A percentile compares a stretch with the other conserved stretches of the same genome.
Evolutionary conservation across 2,113 vertebrate genomes (phyloP).

Genomic region (Cyanoderma ruficeps): DNA sequence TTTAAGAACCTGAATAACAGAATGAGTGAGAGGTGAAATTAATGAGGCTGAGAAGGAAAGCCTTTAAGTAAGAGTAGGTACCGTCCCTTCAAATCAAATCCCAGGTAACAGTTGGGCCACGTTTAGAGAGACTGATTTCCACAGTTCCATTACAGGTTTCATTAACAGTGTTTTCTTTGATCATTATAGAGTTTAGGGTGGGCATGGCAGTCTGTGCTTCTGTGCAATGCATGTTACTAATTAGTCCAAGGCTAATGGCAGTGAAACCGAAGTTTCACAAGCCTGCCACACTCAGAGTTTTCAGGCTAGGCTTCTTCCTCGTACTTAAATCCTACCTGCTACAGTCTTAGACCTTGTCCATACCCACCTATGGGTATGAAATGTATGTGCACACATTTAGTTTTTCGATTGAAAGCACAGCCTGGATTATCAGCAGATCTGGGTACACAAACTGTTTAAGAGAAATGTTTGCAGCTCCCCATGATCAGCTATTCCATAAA

Average conservation of each 20-base stretch:
- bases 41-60: background rate
- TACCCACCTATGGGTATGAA: rapidly evolving
- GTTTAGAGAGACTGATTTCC: background rate
- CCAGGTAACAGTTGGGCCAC: background rate
- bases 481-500: background rate
- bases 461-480: background rate
- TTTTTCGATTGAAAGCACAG: background rate
- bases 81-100: background rate
- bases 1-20: background rate
- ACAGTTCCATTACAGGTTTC: background rate
- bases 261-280: background rate
- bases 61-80: background rate
- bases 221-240: rapidly evolving
- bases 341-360: background rate
- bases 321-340: background rate
- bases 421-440: background rate
- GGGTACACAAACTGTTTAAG: background rate
- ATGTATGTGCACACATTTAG: background rate
- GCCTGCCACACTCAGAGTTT: background rate
- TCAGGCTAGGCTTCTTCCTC: background rate
- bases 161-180: background rate
- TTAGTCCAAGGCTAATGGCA: background rate
- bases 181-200: background rate
- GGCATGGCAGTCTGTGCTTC: background rate
- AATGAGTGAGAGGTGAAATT: background rate